phyloP scores from a whole-genome alignment of 2,797 vertebrate species.

The Myotis findleyi region DNA sequence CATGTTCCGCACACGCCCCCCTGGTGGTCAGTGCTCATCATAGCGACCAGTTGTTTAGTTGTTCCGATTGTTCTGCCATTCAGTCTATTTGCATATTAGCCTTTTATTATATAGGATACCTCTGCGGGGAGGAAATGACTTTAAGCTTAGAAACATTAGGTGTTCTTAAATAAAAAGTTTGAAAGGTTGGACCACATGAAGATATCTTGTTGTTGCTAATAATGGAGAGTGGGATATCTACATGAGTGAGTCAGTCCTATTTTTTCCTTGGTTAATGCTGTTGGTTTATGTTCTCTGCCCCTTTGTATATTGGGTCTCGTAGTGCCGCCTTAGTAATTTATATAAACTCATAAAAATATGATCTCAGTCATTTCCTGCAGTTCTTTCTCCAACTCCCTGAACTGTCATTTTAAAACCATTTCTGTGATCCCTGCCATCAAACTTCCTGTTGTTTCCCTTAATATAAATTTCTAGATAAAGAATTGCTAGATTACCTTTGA shows the following conservation, averaged over 20 bases:
- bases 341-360: background rate
- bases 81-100: no score
- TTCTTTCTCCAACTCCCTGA: background rate
- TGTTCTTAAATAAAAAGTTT: conserved; percentile 18
- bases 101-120: background rate
- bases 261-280: background rate
- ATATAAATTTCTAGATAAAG: background rate
- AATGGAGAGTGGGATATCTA: background rate
- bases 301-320: background rate
- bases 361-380: background rate
- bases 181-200: background rate
- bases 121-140: background rate
- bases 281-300: background rate
- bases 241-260: background rate
- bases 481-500: background rate
- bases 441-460: background rate
- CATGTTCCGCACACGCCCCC: no score
- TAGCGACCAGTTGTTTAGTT: no score
- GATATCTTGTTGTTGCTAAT: background rate
- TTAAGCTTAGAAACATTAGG: background rate
- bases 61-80: no score
- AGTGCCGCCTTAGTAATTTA: background rate
- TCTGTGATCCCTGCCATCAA: background rate
- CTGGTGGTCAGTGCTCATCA: no score
- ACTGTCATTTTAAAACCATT: conserved; percentile 3